A percentile compares a stretch with the other conserved stretches of the same genome.
These are phyloP conservation scores for Osmoderma eremita DNA, from an alignment of 2,888 invertebrate species.

Conservation along the genomic window DNA sequence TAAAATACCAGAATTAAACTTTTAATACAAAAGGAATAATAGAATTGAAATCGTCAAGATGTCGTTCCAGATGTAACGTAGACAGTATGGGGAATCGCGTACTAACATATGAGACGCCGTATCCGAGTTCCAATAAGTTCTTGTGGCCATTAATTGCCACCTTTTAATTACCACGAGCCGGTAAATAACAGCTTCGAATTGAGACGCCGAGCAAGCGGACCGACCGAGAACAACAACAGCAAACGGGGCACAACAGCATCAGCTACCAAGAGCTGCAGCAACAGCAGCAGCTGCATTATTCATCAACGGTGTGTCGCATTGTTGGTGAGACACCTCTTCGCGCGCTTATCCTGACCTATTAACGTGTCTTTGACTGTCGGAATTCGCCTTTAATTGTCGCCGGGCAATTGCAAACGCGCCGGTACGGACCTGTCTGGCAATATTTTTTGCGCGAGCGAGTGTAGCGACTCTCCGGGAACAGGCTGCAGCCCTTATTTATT, in stretches of 20 bases:
- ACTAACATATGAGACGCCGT: conserved; percentile 50
- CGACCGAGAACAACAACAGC: conserved; percentile 21
- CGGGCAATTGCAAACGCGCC: conserved; percentile 39
- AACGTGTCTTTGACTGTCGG: conserved; percentile 44
- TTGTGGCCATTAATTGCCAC: conserved; percentile 65
- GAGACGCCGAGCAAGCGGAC: conserved; percentile 42
- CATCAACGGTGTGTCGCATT: conserved; percentile 47
- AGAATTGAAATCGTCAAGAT: too few species aligned
- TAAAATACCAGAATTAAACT: too few species aligned
- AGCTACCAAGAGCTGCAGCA: conserved; percentile 40
- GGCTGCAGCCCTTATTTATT: conserved; percentile 41
- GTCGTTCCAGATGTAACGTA: too few species aligned
- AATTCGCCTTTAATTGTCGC: conserved; percentile 43
- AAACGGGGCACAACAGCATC: conserved; percentile 29
- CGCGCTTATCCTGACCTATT: conserved; percentile 40
- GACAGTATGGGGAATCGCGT: conserved; percentile 45
- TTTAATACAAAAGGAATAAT: too few species aligned
- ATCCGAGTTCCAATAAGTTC: conserved; percentile 61
- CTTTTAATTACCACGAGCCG: conserved; percentile 62
- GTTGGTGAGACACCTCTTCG: conserved; percentile 39
- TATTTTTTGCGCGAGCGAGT: conserved; percentile 37
- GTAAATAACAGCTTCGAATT: conserved; percentile 52
- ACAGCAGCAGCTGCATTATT: conserved; percentile 51
- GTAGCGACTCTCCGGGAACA: conserved; percentile 36
- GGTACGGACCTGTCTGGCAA: conserved; percentile 37